These are phyloP conservation scores for Haliclona indistincta DNA, from an alignment of 37 sponge, comb jelly and placozoan species.

Conservation along the genomic window DNA sequence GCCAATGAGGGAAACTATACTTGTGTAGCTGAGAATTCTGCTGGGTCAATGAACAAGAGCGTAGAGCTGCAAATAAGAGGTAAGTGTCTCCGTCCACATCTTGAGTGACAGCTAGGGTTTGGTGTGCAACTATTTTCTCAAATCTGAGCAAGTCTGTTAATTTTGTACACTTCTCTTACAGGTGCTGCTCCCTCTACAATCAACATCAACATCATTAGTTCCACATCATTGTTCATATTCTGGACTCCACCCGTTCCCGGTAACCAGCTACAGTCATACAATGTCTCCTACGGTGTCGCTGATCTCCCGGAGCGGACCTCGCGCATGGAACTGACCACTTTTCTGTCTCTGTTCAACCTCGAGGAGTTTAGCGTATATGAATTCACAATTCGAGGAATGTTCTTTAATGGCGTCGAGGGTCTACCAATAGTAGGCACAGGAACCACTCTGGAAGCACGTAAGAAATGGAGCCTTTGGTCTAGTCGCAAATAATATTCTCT, in stretches of 20 bases:
- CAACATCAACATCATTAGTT: neutral
- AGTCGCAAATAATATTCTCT: neutral
- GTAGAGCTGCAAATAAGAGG: constrained; percentile 35
- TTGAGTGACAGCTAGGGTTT: too few relatives aligned
- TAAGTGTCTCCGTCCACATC: constrained; percentile 5
- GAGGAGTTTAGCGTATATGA: constrained; percentile 15
- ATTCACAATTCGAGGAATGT: constrained; percentile 38
- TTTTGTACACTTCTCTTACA: neutral
- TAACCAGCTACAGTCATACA: neutral
- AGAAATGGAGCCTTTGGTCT: neutral
- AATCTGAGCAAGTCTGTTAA: neutral
- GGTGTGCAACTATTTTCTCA: too few relatives aligned
- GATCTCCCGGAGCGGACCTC: neutral
- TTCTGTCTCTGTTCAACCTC: neutral
- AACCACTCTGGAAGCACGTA: constrained; percentile 55
- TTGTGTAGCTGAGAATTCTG: constrained; percentile 38
- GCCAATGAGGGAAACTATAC: constrained; percentile 21
- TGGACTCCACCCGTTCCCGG: constrained; percentile 20
- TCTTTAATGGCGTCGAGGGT: constrained; percentile 17
- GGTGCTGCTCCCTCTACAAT: constrained; percentile 30
- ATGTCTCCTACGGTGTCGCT: neutral
- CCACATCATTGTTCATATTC: neutral
- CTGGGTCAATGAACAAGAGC: neutral
- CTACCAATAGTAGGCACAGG: neutral
- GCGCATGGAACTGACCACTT: neutral